Evolutionary conservation across 2,797 vertebrate genomes (phyloP).

Genomic region (Brachymystax lenok): DNA sequence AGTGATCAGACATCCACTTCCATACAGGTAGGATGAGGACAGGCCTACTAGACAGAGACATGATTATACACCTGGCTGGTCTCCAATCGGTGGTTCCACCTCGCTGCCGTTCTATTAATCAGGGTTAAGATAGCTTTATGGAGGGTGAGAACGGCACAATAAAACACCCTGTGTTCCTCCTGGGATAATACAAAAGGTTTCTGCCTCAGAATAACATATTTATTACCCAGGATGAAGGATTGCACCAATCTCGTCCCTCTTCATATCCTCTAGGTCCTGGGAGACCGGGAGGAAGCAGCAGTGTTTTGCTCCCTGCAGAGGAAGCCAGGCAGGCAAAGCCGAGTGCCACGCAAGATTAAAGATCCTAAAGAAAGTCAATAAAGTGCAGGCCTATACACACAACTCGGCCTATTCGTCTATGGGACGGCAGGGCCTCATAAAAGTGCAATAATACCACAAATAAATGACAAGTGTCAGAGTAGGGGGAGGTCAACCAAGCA

Average conservation of each 20-base stretch:
- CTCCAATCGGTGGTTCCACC: slow-evolving; percentile 55
- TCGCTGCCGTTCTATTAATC: slow-evolving; percentile 62
- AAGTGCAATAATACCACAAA: slow-evolving; percentile 45
- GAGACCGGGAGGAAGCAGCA: slow-evolving; percentile 7
- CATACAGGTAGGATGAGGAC: slow-evolving; percentile 27
- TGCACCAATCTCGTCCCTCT: slow-evolving; percentile 36
- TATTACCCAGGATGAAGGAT: slow-evolving; percentile 48
- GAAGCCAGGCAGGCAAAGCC: slow-evolving; percentile 18
- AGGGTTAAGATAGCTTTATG: slow-evolving; percentile 52
- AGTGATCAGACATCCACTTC: slow-evolving; percentile 37
- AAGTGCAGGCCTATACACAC: slow-evolving; percentile 32
- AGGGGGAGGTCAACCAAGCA: slow-evolving; percentile 10
- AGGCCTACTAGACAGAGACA: slow-evolving; percentile 26
- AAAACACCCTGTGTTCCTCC: slow-evolving; percentile 42
- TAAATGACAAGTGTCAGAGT: slow-evolving; percentile 53
- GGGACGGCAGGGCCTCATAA: slow-evolving; percentile 26
- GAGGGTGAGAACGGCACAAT: slow-evolving; percentile 45
- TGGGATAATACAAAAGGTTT: slow-evolving; percentile 28
- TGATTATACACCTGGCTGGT: slow-evolving; percentile 61
- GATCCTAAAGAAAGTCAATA: slow-evolving; percentile 42
- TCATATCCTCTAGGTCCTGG: slow-evolving; percentile 19
- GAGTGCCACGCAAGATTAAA: slow-evolving; percentile 50
- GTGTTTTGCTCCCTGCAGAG: slow-evolving; percentile 29
- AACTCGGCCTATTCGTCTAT: slow-evolving; percentile 21
- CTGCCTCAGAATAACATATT: slow-evolving; percentile 51